These are phyloP conservation scores for Sitta carolinensis DNA, from an alignment of 2,797 vertebrate genomes.

Conservation along the genomic window DNA sequence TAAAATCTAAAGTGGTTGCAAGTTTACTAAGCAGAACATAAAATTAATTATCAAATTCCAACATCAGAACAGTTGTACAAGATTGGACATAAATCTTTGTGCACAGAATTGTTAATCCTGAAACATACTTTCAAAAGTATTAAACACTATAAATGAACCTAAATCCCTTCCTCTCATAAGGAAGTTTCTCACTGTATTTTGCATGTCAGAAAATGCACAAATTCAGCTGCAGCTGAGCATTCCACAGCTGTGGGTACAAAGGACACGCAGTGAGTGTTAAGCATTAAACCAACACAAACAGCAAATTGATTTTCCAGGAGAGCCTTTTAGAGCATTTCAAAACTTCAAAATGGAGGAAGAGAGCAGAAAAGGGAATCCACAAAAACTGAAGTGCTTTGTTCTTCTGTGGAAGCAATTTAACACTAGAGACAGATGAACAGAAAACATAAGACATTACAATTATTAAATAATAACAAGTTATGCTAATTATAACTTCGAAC, in stretches of 20 bases:
- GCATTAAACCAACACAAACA: conserved; percentile 61
- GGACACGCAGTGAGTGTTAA: conserved; percentile 25
- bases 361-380: background rate
- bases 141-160: background rate
- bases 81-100: background rate
- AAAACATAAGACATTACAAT: background rate
- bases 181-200: background rate
- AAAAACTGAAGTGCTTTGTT: background rate
- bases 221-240: conserved; percentile 6
- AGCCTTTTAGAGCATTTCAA: conserved; percentile 6
- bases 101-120: background rate
- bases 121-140: background rate
- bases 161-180: background rate
- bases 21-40: background rate
- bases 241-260: conserved; percentile 45
- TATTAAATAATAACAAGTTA: background rate
- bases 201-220: background rate
- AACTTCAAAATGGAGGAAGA: conserved; percentile 3
- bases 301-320: conserved; percentile 37
- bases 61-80: background rate
- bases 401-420: background rate
- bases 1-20: background rate
- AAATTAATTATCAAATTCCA: background rate
- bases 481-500: background rate
- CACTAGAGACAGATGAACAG: background rate